Percentiles rank a stretch among this genome's conserved stretches.
Evolutionary conservation across 2,888 invertebrate genomes (phyloP).

Genomic region (Acronicta alni): DNA sequence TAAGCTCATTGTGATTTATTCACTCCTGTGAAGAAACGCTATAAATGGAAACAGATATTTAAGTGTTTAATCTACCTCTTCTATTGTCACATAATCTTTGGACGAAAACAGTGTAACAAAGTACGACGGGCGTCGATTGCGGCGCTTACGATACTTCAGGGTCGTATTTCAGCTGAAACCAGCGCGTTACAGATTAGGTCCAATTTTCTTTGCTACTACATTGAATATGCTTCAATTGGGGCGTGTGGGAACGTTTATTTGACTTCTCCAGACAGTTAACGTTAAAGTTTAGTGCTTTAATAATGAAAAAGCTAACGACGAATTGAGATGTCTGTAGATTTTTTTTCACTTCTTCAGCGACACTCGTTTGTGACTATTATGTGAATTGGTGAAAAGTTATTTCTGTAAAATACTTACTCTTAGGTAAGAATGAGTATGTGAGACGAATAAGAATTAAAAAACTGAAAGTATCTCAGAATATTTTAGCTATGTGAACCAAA

Average conservation of each 20-base stretch:
- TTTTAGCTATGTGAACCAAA: too few species aligned
- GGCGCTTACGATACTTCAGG: constrained; percentile 73
- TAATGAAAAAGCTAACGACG: constrained; percentile 4
- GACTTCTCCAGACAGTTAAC: constrained; percentile 2
- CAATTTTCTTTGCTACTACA: constrained; percentile 76
- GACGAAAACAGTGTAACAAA: constrained; percentile 64
- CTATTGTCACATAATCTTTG: constrained; percentile 61
- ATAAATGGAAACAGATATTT: too few species aligned
- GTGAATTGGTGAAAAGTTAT: neutral
- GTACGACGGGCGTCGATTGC: constrained; percentile 73
- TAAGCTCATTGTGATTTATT: too few species aligned
- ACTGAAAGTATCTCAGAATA: too few species aligned
- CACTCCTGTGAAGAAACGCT: too few species aligned
- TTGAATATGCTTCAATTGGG: constrained; percentile 68
- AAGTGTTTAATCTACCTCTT: constrained; percentile 1
- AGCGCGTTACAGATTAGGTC: constrained; percentile 80
- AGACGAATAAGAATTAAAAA: neutral
- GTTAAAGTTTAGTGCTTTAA: constrained; percentile 5
- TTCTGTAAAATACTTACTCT: neutral
- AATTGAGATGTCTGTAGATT: neutral
- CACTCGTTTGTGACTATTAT: neutral
- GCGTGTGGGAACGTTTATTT: constrained; percentile 31
- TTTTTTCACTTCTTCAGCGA: neutral
- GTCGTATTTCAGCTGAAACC: constrained; percentile 79
- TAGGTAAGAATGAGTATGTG: neutral